Evolutionary conservation across 1,140 invertebrate genomes (phyloP), one percentile per base, ranked within the genome.

Genomic region (Oncopodura yosiiana): DNA sequence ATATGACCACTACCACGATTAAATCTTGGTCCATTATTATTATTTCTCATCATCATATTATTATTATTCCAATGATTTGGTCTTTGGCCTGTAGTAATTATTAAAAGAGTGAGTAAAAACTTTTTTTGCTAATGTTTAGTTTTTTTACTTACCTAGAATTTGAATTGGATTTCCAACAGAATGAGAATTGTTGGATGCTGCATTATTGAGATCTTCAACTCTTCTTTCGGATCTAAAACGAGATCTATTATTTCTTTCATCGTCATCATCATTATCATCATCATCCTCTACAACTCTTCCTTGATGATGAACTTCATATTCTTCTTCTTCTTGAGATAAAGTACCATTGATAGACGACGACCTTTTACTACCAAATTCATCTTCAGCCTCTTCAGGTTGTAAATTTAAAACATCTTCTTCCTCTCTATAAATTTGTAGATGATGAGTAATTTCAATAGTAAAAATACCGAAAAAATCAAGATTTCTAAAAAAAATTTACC

Each of bases 221-320:
- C 57, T 61, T 45, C 59, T 48, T 46, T 61, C 59, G 23, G 29
- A 38, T 14, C 30, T 30, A 49, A 61, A 61, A 21, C 59, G 30
- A 6, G 49, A 36, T 29, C 59, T 42, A 2, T 49, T 38, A 21
- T 49, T 56, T 48, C 44, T 51, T 5, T 30, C 19, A 16, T 53
- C 56, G 4, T 16, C n/a, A 23, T 58, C 56, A 16, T 48, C 45
- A 8, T 48, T 29, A 38, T 50, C 49, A n/a, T 50, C 49, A 39
- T 50, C 45, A 48, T 29, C 32, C n/a, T 48, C 45, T 32, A n/a
- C 24, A 11, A 45, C 11, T 6, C 4, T 48, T 32, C 29, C 26
- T 48, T 18, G 9, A 9, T 32, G n/a, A 48, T 34, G 26, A 29
- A 3, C 9, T 24, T 45, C 11, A 48, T 18, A 3, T 34, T 27